These are phyloP conservation scores for Enteromius viviparus DNA, from an alignment of 2,797 vertebrate genomes.

Conservation along the genomic window DNA sequence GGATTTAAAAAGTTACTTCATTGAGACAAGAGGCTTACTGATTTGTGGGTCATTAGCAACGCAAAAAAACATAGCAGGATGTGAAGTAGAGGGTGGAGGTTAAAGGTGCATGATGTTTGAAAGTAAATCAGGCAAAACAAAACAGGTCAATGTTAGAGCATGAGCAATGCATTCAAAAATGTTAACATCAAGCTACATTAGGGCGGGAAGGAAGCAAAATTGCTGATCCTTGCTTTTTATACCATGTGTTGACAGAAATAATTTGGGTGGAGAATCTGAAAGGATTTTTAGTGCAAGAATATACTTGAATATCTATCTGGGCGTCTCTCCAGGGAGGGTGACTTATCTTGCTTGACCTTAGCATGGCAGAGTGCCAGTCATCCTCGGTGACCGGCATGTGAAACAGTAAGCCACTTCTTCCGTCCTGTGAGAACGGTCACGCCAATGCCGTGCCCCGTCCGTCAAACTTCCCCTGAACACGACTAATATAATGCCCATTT, in stretches of 20 bases:
- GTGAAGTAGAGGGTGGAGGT: conserved; percentile 12
- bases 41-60: conserved; percentile 31
- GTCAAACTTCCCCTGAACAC: conserved; percentile 60
- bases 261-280: neutral
- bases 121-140: conserved; percentile 64
- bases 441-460: conserved; percentile 48
- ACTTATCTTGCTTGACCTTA: conserved; percentile 23
- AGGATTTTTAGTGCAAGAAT: neutral
- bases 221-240: conserved; percentile 26
- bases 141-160: conserved; percentile 54
- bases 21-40: neutral
- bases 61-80: conserved; percentile 25
- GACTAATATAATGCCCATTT: conserved; percentile 63
- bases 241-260: conserved; percentile 22
- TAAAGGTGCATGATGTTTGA: conserved; percentile 50
- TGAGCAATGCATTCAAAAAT: neutral
- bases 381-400: conserved; percentile 19
- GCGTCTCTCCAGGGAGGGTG: conserved; percentile 17
- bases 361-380: conserved; percentile 28
- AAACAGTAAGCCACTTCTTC: conserved; percentile 41
- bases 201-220: neutral
- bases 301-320: conserved; percentile 2
- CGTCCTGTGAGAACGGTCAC: conserved; percentile 49
- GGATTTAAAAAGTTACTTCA: conserved; percentile 6
- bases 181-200: conserved; percentile 1